Conservation (phyloP, 2,797 vertebrate species). For the Poeciliopsis presidionis region DNA sequence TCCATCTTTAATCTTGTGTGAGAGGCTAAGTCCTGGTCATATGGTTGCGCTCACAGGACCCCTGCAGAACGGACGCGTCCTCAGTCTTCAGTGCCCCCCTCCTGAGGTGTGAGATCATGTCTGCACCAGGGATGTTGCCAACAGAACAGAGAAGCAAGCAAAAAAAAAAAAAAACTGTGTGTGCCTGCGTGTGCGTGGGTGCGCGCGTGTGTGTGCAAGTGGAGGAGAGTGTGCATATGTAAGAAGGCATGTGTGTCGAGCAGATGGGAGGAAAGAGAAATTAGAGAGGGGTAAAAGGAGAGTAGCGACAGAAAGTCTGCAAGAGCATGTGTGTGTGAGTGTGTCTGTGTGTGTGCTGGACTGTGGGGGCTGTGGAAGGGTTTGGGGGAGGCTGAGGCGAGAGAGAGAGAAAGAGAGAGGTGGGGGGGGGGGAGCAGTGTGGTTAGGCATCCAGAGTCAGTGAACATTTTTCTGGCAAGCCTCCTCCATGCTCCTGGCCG, state of each 20-base stretch:
- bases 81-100: conserved; percentile 56
- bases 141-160: conserved; percentile 42
- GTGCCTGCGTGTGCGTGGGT: conserved; percentile 20
- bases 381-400: conserved; percentile 57
- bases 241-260: conserved; percentile 73
- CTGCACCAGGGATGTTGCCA: conserved; percentile 61
- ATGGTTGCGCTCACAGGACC: conserved; percentile 72
- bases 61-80: conserved; percentile 67
- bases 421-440: conserved; percentile 61
- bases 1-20: conserved; percentile 31
- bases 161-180: conserved; percentile 16
- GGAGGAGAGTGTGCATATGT: conserved; percentile 34
- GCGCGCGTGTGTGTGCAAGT: conserved; percentile 2
- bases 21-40: conserved; percentile 58
- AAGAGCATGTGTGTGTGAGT: conserved; percentile 55
- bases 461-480: conserved; percentile 93
- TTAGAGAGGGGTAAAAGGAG: conserved; percentile 80
- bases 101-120: conserved; percentile 73
- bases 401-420: conserved; percentile 17
- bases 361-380: conserved; percentile 67
- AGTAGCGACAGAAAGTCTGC: conserved; percentile 81
- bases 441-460: conserved; percentile 89
- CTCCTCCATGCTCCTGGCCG: conserved; percentile 86
- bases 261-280: conserved; percentile 83
- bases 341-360: conserved; percentile 63